These are phyloP conservation scores for Criorhina ranunculi DNA, from an alignment of 2,888 invertebrate genomes.

Conservation along the genomic window DNA sequence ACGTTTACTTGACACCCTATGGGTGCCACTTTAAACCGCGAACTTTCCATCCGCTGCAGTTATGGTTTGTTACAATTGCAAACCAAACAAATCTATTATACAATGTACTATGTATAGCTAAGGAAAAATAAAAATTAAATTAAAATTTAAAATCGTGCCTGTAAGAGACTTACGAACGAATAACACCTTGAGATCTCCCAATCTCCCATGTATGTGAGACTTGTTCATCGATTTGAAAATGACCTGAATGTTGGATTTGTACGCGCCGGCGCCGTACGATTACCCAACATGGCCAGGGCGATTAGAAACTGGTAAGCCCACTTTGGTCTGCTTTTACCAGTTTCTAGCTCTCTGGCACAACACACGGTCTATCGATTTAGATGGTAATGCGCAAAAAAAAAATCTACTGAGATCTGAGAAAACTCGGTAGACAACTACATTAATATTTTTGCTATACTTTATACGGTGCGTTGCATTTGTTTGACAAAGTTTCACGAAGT, in stretches of 20 bases:
- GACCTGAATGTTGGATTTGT: slow-evolving; percentile 72
- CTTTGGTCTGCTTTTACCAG: slow-evolving; percentile 74
- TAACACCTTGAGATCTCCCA: slow-evolving; percentile 71
- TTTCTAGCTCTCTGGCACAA: slow-evolving; percentile 47
- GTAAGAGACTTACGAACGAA: slow-evolving; percentile 27
- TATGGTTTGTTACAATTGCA: slow-evolving; percentile 30
- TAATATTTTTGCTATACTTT: slow-evolving; percentile 44
- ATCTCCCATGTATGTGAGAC: slow-evolving; percentile 38
- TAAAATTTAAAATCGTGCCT: slow-evolving; percentile 38
- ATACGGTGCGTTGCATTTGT: slow-evolving; percentile 54
- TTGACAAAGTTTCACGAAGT: background rate
- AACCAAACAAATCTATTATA: slow-evolving; percentile 28
- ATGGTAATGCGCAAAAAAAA: slow-evolving; percentile 65
- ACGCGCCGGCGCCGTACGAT: slow-evolving; percentile 76
- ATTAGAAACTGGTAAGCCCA: slow-evolving; percentile 77
- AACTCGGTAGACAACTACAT: slow-evolving; percentile 45
- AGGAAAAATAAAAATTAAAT: slow-evolving; percentile 38
- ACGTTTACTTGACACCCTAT: slow-evolving; percentile 52
- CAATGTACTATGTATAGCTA: background rate
- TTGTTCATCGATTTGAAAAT: slow-evolving; percentile 69
- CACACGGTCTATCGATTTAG: slow-evolving; percentile 45
- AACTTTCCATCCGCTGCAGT: slow-evolving; percentile 3
- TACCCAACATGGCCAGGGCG: slow-evolving; percentile 75
- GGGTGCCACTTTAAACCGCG: slow-evolving; percentile 46
- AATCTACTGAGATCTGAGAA: slow-evolving; percentile 39